Conservation (phyloP, 37 sponge, comb jelly and placozoan genomes). For the Chondrosia reniformis region DNA sequence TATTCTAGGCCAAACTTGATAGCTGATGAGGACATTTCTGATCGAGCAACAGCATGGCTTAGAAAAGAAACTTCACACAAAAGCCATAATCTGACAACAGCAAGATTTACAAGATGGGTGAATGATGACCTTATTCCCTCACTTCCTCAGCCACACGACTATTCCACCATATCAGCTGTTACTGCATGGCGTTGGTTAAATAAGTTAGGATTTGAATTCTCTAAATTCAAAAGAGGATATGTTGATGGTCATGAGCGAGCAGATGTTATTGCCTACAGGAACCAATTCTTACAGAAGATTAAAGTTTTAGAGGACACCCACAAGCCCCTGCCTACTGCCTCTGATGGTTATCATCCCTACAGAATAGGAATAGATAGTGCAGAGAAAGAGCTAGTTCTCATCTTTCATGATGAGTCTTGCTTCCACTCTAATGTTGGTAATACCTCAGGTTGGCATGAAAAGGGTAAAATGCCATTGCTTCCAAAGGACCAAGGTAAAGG, state of each 20-base stretch:
- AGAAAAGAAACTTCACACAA: not conserved
- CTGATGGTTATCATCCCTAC: not conserved
- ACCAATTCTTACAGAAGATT: not conserved
- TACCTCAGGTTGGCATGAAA: constrained; percentile 16
- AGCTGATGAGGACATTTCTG: no score
- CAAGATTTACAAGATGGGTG: not conserved
- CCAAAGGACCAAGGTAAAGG: constrained; percentile 23
- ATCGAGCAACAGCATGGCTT: not conserved
- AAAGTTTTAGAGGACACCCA: not conserved
- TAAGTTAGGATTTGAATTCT: not conserved
- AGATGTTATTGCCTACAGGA: not conserved
- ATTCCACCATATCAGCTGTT: not conserved
- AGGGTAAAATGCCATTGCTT: not conserved
- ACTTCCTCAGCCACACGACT: not conserved
- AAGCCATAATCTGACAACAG: not conserved
- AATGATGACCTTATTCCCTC: not conserved
- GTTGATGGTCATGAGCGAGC: constrained; percentile 5
- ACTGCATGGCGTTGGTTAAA: constrained; percentile 4
- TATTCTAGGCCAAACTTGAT: no score
- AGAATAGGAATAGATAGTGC: not conserved
- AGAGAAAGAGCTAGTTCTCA: constrained; percentile 1
- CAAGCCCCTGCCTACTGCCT: not conserved
- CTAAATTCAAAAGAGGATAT: not conserved
- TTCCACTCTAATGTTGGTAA: constrained; percentile 34
- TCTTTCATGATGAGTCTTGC: constrained; percentile 31